Base-by-base conservation (phyloP, 53 echinoderm and acorn worm species). In the Paracentrotus lividus region DNA sequence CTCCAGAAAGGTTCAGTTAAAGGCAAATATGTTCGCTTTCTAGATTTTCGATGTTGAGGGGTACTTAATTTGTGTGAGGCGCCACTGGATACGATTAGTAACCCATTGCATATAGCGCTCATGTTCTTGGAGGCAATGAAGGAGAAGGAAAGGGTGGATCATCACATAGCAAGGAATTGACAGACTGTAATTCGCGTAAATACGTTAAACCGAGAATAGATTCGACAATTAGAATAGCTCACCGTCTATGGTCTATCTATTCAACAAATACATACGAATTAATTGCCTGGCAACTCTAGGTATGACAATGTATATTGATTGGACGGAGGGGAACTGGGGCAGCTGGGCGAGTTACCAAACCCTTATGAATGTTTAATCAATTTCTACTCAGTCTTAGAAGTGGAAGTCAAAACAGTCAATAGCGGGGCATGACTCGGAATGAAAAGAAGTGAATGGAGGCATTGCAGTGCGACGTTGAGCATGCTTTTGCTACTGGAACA, bases 281-380 rank as follows among this genome's bases (percentile, higher is more conserved):
- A 78, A 78, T 78, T 78, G 45, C 78, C 78, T 47, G 78, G 78
- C 78, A 78, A 78, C 78, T 78, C 78, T 78, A 18, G 26, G 78
- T 6, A 42, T 45, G 44, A 78, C 78, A 78, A 45, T 24, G 44
- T 78, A 38, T 24, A 78, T 78, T 78, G 44, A 78, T n/a, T 78
- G 44, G 45, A 38, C 23, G 8, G 43, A 47, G 78, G 10, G 26
- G 47, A 78, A 78, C 47, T 77, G 8, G 45, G 78, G 78, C 2
- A 45, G 12, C 45, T 45, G 47, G 47, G 45, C 78, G 78, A 45
- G 45, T 16, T 44, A 44, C 45, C 78, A 78, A 78, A 78, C 78
- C 44, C 47, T 78, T 78, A n/a, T n/a, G n/a, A 10, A 78, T 78
- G 78, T 78, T 78, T 78, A 78, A 78, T 78, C 45, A 78, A 78